These are phyloP conservation scores for Amazona guildingii DNA, from an alignment of 2,113 vertebrate genomes.

Conservation along the genomic window DNA sequence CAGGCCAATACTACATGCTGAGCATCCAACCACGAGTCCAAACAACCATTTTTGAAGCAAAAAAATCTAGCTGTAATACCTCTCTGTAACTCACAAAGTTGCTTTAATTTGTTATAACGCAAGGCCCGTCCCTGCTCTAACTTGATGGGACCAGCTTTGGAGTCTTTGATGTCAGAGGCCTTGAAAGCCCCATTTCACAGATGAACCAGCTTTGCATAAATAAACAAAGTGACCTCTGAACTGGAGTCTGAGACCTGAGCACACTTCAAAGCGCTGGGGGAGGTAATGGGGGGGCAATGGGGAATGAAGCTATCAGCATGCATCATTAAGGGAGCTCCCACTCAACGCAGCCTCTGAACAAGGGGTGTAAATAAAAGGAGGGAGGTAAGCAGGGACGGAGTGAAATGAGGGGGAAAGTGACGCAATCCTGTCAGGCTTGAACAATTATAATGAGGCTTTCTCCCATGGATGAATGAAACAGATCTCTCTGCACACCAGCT, in stretches of 20 bases:
- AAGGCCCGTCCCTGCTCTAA: constrained; percentile 53
- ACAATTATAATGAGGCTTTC: constrained; percentile 57
- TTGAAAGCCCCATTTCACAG: constrained; percentile 75
- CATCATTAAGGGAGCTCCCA: constrained; percentile 62
- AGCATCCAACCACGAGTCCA: background rate
- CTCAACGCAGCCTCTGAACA: constrained; percentile 13
- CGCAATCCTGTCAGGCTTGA: constrained; percentile 69
- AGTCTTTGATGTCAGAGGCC: constrained; percentile 72
- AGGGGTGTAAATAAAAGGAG: constrained; percentile 52
- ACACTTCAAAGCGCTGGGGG: constrained; percentile 72
- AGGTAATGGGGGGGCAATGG: background rate
- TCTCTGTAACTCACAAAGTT: constrained; percentile 23
- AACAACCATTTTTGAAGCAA: background rate
- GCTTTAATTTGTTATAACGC: constrained; percentile 61
- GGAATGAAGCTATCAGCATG: constrained; percentile 71
- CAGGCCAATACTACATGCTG: background rate
- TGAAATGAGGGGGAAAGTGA: constrained; percentile 69
- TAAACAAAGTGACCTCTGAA: constrained; percentile 78
- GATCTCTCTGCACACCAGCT: background rate
- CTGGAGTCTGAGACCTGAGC: constrained; percentile 71
- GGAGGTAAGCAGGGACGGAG: background rate
- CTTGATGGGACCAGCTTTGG: constrained; percentile 63
- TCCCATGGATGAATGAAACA: constrained; percentile 39
- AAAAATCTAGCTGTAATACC: background rate
- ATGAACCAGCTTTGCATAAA: constrained; percentile 79